phyloP scores from a whole-genome alignment of 1,140 invertebrate species.

The Drosophila azteca region DNA sequence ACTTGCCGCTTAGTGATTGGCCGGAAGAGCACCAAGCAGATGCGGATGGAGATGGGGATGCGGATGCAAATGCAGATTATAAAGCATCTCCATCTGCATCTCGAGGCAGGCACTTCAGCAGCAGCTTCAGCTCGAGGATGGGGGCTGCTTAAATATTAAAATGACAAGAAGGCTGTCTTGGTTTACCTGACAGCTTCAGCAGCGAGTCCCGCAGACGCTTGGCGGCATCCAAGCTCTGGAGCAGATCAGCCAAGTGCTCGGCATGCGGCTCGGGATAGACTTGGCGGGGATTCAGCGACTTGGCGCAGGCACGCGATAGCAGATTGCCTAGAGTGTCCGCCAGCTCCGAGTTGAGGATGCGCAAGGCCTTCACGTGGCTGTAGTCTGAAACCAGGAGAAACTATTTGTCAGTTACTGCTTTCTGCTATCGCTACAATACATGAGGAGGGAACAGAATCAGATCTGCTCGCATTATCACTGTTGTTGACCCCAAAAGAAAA shows the following conservation, averaged over 20 bases:
- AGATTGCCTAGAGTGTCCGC: slow-evolving; percentile 97
- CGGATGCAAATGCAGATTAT: slow-evolving; percentile 42
- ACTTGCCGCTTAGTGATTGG: slow-evolving; percentile 58
- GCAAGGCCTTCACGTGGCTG: slow-evolving; percentile 89
- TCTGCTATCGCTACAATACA: not conserved
- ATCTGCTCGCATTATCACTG: not conserved
- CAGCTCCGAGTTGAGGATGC: slow-evolving; percentile 94
- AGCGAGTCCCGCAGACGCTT: slow-evolving; percentile 85
- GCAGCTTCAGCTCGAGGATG: slow-evolving; percentile 12
- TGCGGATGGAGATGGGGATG: slow-evolving; percentile 35
- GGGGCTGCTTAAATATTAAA: slow-evolving; percentile 71
- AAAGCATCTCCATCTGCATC: slow-evolving; percentile 34
- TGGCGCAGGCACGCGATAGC: slow-evolving; percentile 90
- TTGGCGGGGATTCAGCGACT: slow-evolving; percentile 90
- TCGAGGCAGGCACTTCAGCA: slow-evolving; percentile 1
- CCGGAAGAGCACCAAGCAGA: slow-evolving; percentile 50
- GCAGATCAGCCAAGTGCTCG: slow-evolving; percentile 83
- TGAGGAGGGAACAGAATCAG: no score
- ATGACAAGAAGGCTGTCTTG: slow-evolving; percentile 48
- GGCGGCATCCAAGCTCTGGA: slow-evolving; percentile 84
- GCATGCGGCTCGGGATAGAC: slow-evolving; percentile 87
- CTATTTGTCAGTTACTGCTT: slow-evolving; percentile 16
- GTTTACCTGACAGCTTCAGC: slow-evolving; percentile 86
- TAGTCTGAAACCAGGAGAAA: slow-evolving; percentile 89
- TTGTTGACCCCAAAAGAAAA: not conserved